Evolutionary conservation across 2,113 vertebrate genomes (phyloP).

Genomic region (Heteronetta atricapilla): DNA sequence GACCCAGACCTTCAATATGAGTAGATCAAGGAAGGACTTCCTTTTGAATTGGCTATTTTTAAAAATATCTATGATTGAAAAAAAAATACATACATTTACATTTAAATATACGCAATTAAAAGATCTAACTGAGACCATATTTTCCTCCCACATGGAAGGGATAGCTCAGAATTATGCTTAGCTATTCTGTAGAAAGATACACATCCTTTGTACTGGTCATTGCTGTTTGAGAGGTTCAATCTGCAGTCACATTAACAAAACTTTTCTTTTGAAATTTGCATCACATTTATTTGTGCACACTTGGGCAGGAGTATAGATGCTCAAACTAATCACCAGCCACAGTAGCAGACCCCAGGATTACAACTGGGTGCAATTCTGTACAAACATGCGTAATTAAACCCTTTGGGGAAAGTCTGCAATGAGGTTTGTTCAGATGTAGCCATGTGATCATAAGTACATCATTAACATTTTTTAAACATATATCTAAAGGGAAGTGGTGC

Average conservation of each 20-base stretch:
- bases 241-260: neutral
- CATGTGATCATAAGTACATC: slow-evolving; percentile 16
- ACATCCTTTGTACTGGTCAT: neutral
- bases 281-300: neutral
- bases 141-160: neutral
- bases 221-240: neutral
- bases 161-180: neutral
- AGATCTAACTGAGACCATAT: neutral
- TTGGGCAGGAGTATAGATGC: neutral
- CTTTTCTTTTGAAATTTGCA: neutral
- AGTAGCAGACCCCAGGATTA: neutral
- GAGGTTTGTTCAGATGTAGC: neutral
- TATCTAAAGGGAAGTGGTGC: neutral
- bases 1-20: neutral
- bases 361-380: neutral
- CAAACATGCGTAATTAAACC: slow-evolving; percentile 35
- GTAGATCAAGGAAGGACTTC: neutral
- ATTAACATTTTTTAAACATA: neutral
- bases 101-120: neutral
- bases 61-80: neutral
- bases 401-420: slow-evolving; percentile 28
- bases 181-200: neutral
- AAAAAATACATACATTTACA: neutral
- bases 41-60: neutral
- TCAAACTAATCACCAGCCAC: neutral